phyloP scores from a whole-genome alignment of 1,140 invertebrate genomes.

The Melanaphis sacchari region DNA sequence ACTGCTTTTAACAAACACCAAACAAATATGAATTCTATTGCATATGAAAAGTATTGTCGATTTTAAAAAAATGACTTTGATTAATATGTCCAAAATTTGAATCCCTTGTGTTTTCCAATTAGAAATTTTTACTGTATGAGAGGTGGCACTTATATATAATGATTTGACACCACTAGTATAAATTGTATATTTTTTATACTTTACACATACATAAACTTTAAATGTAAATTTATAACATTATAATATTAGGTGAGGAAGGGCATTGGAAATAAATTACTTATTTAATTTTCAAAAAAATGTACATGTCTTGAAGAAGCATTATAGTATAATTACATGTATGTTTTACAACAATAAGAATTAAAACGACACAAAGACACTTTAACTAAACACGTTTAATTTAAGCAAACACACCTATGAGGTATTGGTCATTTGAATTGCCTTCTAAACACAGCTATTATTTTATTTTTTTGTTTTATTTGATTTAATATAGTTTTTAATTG shows the following conservation, averaged over 20 bases:
- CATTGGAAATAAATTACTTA: constrained; percentile 11
- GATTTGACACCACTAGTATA: not conserved
- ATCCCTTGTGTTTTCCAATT: not conserved
- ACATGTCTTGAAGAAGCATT: not conserved
- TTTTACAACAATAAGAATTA: not conserved
- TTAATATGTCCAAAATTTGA: not conserved
- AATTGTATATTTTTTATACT: not conserved
- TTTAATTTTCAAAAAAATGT: not conserved
- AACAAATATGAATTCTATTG: no score
- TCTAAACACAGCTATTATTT: constrained; percentile 7
- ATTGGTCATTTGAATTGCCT: not conserved
- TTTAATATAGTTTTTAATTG: constrained; percentile 3
- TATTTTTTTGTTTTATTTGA: not conserved
- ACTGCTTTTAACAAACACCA: no score
- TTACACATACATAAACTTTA: not conserved
- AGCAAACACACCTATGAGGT: not conserved
- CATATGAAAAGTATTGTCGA: no score
- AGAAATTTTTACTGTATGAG: not conserved
- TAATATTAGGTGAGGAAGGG: not conserved
- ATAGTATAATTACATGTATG: not conserved
- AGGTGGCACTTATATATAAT: not conserved
- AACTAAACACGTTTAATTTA: not conserved
- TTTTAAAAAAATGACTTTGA: not conserved
- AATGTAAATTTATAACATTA: not conserved
- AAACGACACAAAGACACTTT: not conserved